These are phyloP conservation scores for Brenthis daphne DNA, from an alignment of 2,888 invertebrate genomes.

Conservation along the genomic window DNA sequence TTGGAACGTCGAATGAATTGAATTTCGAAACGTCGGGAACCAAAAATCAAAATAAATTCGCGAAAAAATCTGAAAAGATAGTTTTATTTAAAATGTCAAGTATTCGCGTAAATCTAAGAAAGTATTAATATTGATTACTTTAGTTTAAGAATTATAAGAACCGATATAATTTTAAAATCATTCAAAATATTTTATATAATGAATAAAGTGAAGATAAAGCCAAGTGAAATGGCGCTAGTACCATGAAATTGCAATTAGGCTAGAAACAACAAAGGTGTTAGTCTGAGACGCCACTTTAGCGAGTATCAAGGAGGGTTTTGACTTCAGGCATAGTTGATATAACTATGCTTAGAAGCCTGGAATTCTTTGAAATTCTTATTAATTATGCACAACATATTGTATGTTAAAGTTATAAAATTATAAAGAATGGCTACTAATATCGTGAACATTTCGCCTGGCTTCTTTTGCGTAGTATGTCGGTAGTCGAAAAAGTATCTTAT, in stretches of 20 bases:
- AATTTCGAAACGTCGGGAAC: too few species aligned
- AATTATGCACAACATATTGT: neutral
- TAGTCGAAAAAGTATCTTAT: too few species aligned
- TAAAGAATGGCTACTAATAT: neutral
- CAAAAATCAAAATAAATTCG: too few species aligned
- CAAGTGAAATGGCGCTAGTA: constrained; percentile 1
- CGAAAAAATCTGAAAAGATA: too few species aligned
- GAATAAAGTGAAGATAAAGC: neutral
- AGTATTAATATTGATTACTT: too few species aligned
- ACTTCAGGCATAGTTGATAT: neutral
- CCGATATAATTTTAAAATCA: too few species aligned
- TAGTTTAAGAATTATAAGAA: too few species aligned
- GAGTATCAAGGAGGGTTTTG: constrained; percentile 11
- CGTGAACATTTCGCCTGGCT: too few species aligned
- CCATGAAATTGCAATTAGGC: constrained; percentile 13
- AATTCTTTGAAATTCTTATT: neutral
- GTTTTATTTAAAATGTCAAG: too few species aligned
- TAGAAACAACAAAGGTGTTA: constrained; percentile 17
- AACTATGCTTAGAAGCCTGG: constrained; percentile 12
- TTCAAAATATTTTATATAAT: neutral
- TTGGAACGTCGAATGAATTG: too few species aligned
- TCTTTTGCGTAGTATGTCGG: too few species aligned
- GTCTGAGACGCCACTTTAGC: constrained; percentile 7
- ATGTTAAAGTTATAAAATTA: constrained; percentile 7
- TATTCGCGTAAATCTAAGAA: too few species aligned